Base-by-base conservation (phyloP, 2,113 vertebrate genomes). In the Pipra filicauda region DNA sequence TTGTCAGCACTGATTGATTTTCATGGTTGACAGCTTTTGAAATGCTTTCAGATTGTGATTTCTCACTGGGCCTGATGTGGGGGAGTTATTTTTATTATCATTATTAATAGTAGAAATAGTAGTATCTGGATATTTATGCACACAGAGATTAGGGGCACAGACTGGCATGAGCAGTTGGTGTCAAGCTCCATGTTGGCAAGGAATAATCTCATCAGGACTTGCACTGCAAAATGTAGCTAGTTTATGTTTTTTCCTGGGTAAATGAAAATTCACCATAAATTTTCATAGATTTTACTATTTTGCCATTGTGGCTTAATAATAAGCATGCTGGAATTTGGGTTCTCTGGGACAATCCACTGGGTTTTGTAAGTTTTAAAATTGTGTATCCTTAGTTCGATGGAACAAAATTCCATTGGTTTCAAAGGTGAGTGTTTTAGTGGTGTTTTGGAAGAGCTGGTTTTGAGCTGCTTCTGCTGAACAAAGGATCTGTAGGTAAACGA, bases 1-100 rank as follows among this genome's bases (percentile, higher is more conserved):
- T 92, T 96, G 93, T 96, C 91, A 92, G 92, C 8, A 8, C 86
- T 70, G 93, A 96, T 97, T 94, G 96, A 96, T 97, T 97, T 96
- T 95, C 91, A 93, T 77, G 94, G 75, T 28, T 93, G 76, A 89
- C 77, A 80, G 85, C 88, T 67, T 93, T 88, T 84, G 76, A 96
- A 97, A 96, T 96, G 89, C 94, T 95, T 84, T 96, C 88, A 88
- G 88, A 82, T 86, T 39, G 81, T 46, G 73, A 95, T 96, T 97
- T 96, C 92, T 97, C 81, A 81, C 75, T 31, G 37, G 80, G 72
- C 30, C 75, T 62, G 62, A 57, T 67, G 81, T 41, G 48, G 37
- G 74, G 54, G 58, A 85, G 73, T 67, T 59, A 31, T 85, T 96
- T 92, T 93, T 95, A 80, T 96, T 95, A 78, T 90, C 57, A 58